phyloP scores from a whole-genome alignment of 2,113 vertebrate species.

The Desmodus rotundus region DNA sequence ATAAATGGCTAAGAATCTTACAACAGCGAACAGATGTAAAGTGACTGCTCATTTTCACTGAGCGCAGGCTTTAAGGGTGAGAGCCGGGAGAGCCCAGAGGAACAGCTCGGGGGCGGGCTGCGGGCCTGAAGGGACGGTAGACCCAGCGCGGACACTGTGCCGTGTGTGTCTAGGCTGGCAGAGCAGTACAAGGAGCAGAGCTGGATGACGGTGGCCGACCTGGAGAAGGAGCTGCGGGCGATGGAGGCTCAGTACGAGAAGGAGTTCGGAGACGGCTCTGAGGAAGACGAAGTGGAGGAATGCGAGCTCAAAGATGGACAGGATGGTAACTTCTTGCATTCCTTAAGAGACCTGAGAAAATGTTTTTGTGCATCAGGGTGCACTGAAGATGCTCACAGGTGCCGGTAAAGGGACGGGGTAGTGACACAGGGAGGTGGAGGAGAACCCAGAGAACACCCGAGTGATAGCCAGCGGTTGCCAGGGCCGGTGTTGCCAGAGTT shows the following conservation, averaged over 20 bases:
- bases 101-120: not conserved
- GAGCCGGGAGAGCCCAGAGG: not conserved
- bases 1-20: not conserved
- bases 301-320: slow-evolving; percentile 70
- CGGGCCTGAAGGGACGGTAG: not conserved
- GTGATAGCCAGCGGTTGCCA: accelerated
- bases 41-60: not conserved
- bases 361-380: not conserved
- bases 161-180: slow-evolving; percentile 80
- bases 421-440: accelerated
- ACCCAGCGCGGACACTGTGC: not conserved
- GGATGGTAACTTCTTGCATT: slow-evolving; percentile 67
- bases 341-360: not conserved
- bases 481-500: not conserved
- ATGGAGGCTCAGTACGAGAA: slow-evolving; percentile 94
- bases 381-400: accelerated
- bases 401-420: not conserved
- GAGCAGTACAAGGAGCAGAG: slow-evolving; percentile 96
- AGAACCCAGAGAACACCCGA: not conserved
- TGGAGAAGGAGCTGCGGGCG: slow-evolving; percentile 94
- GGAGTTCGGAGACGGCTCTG: slow-evolving; percentile 92
- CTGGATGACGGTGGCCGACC: slow-evolving; percentile 91
- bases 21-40: not conserved
- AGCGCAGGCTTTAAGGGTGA: not conserved
- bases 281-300: slow-evolving; percentile 70